Evolutionary conservation across 2,797 vertebrate species (phyloP).

Genomic region (Xyrichtys novacula): DNA sequence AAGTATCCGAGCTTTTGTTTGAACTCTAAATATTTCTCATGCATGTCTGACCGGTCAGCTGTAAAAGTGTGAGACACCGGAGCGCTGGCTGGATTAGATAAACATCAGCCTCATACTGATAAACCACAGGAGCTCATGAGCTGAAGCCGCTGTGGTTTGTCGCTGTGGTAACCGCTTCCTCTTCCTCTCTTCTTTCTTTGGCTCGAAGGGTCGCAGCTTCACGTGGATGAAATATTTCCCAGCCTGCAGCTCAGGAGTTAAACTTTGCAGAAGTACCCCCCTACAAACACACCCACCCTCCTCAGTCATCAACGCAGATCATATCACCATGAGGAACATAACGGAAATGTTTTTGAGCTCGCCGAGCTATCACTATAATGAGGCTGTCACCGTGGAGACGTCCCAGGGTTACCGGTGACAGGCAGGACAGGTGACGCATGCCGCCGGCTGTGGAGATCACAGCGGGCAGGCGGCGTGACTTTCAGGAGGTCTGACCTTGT

Average conservation of each 20-base stretch:
- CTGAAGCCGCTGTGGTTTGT: slow-evolving; percentile 36
- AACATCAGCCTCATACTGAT: slow-evolving; percentile 37
- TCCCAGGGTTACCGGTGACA: slow-evolving; percentile 72
- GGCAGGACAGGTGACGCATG: slow-evolving; percentile 73
- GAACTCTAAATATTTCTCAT: not conserved
- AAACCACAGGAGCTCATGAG: slow-evolving; percentile 49
- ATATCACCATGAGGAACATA: slow-evolving; percentile 40
- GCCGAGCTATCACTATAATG: slow-evolving; percentile 73
- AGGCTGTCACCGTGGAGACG: slow-evolving; percentile 72
- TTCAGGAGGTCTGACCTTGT: slow-evolving; percentile 67
- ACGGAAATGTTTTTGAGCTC: slow-evolving; percentile 69
- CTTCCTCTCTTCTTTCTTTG: not conserved
- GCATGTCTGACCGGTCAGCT: slow-evolving; percentile 6
- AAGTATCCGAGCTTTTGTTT: not conserved
- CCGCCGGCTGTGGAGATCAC: slow-evolving; percentile 59
- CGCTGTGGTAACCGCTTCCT: slow-evolving; percentile 43
- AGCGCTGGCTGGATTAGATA: slow-evolving; percentile 37
- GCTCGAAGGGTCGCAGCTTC: slow-evolving; percentile 34
- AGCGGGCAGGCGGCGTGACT: slow-evolving; percentile 58
- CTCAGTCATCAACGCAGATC: slow-evolving; percentile 38
- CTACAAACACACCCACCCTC: not conserved
- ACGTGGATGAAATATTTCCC: slow-evolving; percentile 38
- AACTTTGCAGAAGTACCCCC: slow-evolving; percentile 35
- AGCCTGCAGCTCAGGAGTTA: slow-evolving; percentile 30
- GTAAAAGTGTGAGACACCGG: slow-evolving; percentile 6